Evolutionary conservation across 2,797 vertebrate species (phyloP).

Genomic region (Oreochromis mossambicus): DNA sequence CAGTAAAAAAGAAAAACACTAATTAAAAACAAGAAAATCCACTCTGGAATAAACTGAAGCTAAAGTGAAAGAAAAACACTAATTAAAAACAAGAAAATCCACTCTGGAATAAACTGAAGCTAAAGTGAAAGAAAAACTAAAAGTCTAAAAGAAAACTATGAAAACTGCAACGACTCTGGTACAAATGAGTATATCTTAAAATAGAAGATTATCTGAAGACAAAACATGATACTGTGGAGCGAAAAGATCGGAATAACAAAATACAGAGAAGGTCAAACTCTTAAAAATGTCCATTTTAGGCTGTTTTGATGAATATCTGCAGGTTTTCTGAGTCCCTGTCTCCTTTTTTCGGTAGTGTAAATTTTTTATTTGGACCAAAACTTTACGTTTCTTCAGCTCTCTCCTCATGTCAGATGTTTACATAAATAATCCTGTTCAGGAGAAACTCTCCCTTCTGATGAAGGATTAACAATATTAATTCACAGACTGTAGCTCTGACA

Average conservation of each 20-base stretch:
- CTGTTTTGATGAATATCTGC: neutral
- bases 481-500: neutral
- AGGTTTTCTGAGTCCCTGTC: accelerated
- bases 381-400: neutral
- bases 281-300: neutral
- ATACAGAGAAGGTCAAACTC: accelerated
- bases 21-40: too few relatives aligned
- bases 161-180: neutral
- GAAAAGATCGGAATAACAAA: neutral
- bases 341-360: accelerated
- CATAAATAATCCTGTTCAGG: neutral
- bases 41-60: too few relatives aligned
- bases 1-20: neutral
- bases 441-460: neutral
- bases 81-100: neutral
- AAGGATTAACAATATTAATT: neutral
- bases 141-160: neutral
- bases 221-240: neutral
- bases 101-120: neutral
- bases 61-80: neutral
- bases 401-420: neutral
- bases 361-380: neutral
- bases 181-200: neutral
- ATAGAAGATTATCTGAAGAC: neutral
- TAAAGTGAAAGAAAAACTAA: neutral